Evolutionary conservation across 2,113 vertebrate genomes (phyloP).

Genomic region (Callocephalon fimbriatum): DNA sequence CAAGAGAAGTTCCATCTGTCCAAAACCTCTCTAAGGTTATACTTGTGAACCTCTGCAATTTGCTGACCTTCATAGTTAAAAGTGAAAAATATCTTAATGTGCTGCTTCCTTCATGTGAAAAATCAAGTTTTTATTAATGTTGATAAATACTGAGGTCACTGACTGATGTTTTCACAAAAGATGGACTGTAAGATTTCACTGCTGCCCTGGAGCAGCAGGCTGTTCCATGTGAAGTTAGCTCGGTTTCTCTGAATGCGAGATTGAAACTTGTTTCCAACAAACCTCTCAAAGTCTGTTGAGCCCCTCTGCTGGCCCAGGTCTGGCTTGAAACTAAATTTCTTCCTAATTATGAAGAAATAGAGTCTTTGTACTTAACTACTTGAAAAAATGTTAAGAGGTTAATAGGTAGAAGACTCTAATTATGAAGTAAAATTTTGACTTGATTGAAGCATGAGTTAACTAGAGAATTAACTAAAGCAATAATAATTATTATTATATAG

Average conservation of each 20-base stretch:
- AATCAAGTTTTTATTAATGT: neutral
- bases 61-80: neutral
- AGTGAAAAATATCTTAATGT: neutral
- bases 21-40: neutral
- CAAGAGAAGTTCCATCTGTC: rapidly evolving
- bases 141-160: neutral
- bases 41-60: neutral
- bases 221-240: neutral
- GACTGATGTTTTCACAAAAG: neutral
- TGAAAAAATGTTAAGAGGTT: conserved; percentile 1
- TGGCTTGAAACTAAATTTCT: neutral
- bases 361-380: neutral
- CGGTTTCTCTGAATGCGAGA: neutral
- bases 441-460: conserved; percentile 4
- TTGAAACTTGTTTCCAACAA: neutral
- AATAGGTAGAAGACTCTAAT: conserved; percentile 23
- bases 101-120: neutral
- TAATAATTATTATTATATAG: neutral
- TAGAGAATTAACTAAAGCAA: conserved; percentile 24
- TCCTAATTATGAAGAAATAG: neutral
- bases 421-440: conserved; percentile 23
- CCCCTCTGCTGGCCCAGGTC: neutral
- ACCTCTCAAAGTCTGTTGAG: neutral
- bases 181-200: neutral
- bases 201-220: neutral